Conservation (phyloP, 2,888 invertebrate species). For the Netelia inedita region DNA sequence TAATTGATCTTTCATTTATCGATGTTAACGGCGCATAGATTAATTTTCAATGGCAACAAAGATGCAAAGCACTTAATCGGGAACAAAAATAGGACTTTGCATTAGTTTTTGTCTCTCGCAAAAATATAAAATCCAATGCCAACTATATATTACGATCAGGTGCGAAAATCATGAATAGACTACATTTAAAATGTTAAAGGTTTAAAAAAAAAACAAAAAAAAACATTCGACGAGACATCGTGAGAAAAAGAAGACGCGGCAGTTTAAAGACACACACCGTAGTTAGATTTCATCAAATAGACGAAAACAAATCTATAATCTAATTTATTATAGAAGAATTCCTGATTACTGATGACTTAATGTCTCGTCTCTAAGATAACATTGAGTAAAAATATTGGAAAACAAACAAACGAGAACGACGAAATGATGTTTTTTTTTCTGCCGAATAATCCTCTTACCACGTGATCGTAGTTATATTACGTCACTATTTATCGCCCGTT, state of each 20-base stretch:
- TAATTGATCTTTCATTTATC: background rate
- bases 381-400: slow-evolving; percentile 56
- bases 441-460: background rate
- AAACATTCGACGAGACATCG: slow-evolving; percentile 42
- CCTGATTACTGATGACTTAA: slow-evolving; percentile 49
- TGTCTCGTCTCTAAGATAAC: slow-evolving; percentile 55
- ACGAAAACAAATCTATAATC: slow-evolving; percentile 56
- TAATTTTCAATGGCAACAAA: background rate
- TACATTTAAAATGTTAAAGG: background rate
- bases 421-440: slow-evolving; percentile 14
- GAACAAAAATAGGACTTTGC: background rate
- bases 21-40: background rate
- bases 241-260: slow-evolving; percentile 19
- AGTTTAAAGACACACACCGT: slow-evolving; percentile 55
- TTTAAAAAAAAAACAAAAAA: slow-evolving; percentile 2
- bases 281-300: slow-evolving; percentile 65
- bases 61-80: background rate
- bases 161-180: slow-evolving; percentile 3
- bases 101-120: background rate
- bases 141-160: slow-evolving; percentile 5
- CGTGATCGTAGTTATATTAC: background rate
- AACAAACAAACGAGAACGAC: slow-evolving; percentile 23
- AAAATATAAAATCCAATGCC: background rate
- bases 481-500: no score
- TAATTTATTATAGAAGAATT: slow-evolving; percentile 65